Evolutionary conservation across 1,140 invertebrate species (phyloP).

Genomic region (Calliphora vicina): DNA sequence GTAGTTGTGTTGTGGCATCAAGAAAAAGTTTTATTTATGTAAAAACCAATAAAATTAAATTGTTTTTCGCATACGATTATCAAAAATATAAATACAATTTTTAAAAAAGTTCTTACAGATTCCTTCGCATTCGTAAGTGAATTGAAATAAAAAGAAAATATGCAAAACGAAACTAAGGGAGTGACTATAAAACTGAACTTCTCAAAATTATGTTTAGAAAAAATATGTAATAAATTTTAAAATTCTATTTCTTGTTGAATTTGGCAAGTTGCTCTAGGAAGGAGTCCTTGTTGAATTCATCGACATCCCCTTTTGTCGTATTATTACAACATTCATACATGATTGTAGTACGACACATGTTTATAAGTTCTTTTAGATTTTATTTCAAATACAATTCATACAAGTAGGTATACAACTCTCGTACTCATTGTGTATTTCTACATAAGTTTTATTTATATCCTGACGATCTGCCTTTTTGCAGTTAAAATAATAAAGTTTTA

Average conservation of each 20-base stretch:
- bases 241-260: not conserved
- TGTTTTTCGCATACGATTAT: conserved; percentile 56
- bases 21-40: conserved; percentile 52
- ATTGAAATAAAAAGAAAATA: not conserved
- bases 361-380: not conserved
- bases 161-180: conserved; percentile 18
- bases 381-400: not conserved
- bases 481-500: conserved; percentile 33
- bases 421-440: not conserved
- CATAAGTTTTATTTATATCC: conserved; percentile 31
- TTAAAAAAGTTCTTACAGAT: not conserved
- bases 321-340: not conserved
- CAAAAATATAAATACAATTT: conserved; percentile 44
- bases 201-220: conserved; percentile 18
- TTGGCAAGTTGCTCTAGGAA: not conserved
- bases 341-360: not conserved
- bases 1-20: no score
- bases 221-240: conserved; percentile 18
- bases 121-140: not conserved
- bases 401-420: not conserved
- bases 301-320: not conserved
- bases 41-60: conserved; percentile 64
- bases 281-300: not conserved
- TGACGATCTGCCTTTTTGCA: conserved; percentile 30
- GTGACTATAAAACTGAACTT: not conserved